Percentiles rank a stretch among this genome's conserved stretches.
Conservation (phyloP, 2,888 invertebrate genomes). For the Tachina lurida region DNA sequence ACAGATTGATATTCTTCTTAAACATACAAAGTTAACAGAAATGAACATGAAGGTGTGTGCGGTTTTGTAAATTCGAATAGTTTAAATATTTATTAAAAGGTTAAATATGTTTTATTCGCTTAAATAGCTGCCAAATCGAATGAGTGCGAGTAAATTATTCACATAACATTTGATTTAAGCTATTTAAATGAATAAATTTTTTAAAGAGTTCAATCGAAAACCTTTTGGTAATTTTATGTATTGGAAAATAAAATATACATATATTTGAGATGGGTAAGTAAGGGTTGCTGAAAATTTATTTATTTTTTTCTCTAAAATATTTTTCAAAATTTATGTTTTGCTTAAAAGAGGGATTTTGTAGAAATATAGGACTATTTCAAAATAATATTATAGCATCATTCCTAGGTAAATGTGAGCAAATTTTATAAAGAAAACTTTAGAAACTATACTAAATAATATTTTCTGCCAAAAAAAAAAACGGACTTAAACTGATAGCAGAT, state of each 20-base stretch:
- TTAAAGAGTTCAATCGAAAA: neutral
- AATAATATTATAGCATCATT: too few species aligned
- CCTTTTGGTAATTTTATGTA: neutral
- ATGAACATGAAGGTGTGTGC: neutral
- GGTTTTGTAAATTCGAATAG: neutral
- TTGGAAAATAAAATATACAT: neutral
- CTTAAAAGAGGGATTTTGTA: neutral
- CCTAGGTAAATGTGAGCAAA: too few species aligned
- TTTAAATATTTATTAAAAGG: slow-evolving; percentile 11
- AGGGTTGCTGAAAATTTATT: neutral
- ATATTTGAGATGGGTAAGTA: neutral
- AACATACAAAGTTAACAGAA: neutral
- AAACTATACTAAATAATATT: too few species aligned
- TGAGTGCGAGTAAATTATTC: neutral
- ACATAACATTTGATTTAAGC: neutral
- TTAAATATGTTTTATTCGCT: neutral
- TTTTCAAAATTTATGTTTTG: neutral
- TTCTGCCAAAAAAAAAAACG: too few species aligned
- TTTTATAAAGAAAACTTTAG: too few species aligned
- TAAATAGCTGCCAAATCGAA: slow-evolving; percentile 30
- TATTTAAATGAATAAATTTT: neutral
- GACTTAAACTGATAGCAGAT: too few species aligned
- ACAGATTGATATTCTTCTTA: neutral
- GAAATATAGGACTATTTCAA: neutral
- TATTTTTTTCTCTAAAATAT: neutral